Evolutionary conservation across 2,888 invertebrate genomes (phyloP), one percentile per base, ranked within the genome.

Genomic region (Uropetala carovei): DNA sequence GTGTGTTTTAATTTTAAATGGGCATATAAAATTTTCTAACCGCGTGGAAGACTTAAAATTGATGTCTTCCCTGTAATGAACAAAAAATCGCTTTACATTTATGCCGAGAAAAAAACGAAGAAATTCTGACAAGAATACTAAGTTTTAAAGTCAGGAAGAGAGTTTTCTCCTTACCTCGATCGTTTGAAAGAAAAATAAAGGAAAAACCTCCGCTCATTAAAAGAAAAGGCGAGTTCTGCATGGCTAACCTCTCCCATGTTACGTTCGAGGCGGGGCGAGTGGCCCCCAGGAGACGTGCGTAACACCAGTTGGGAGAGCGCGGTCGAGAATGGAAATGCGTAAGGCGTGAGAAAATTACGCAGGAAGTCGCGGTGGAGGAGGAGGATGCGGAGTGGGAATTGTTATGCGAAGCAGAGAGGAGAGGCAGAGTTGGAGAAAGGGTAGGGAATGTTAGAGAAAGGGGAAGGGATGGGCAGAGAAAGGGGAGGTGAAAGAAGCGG

Each of bases 181-280:
- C 68, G n/a, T 68, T n/a, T 22, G 10, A 22, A 68, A 9, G 68
- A n/a, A 8, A n/a, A 68, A 68, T 22, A 68, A 22, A 68, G 18
- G 18, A 4, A 1, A n/a, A 68, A 68, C 16, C 18, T 68, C 18
- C 68, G 68, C 5, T 18, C 68, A n/a, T 22, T 68, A 68, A 68
- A n/a, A n/a, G 68, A 68, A 68, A 68, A 68, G 18, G 68, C 68
- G n/a, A n/a, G 68, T 68, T 68, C 68, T 68, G 68, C 68, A n/a
- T n/a, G n/a, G 22, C n/a, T 18, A 68, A 68, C 22, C 18, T 68
- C 68, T 68, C 5, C 68, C n/a, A 68, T 68, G 68, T n/a, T 68
- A 68, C 68, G n/a, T n/a, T n/a, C 22, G 68, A 68, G 68, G 16
- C 64, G 16, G 10, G n/a, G 68, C 18, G 68, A 16, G n/a, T 7